Base-by-base conservation (phyloP, 2,113 vertebrate genomes). In the Syngnathus scovelli region DNA sequence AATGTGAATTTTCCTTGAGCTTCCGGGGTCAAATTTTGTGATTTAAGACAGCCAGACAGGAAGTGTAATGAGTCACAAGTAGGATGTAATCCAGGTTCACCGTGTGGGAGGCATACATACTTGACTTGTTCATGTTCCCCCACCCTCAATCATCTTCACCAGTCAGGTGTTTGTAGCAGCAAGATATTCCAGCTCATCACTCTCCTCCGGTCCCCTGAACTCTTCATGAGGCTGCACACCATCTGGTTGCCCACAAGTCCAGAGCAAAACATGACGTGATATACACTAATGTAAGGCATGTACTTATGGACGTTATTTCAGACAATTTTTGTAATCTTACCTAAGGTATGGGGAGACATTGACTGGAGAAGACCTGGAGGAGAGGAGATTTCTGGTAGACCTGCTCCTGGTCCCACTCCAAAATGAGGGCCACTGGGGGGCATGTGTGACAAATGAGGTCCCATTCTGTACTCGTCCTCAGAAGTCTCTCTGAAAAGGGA, bases 121-220 rank as follows among this genome's bases (percentile, higher is more conserved):
- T 36, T 16, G 55, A 18, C 12, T 58, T 58, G 27, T 56, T 44
- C 12, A 43, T 43, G 19, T n/a, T 43, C n/a, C 21, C 5, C 44
- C 44, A 4, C 15, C 5, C 44, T 15, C 5, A 46, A 62, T 27
- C 11, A 62, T 23, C 2, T 44, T 21, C 21, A 62, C 41, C 12
- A 15, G 21, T 62, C 61, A 62, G 21, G 21, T 46, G 12, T 44
- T 6, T 36, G 27, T 58, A 58, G 55, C 61, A 44, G 61, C 39
- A 39, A 74, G 81, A 37, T 68, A 86, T 3, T 88, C 87, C 64
- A 87, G 83, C 74, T 96, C 94, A 1, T 95, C 93, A 0, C 93
- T 95, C 78, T 96, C 94, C 78, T 92, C 93, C 13, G 94, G 94
- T 49, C 78, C 83, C 60, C 83, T 52, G 18, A 44, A 38, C 23